These are phyloP conservation scores for Ceratoteleas bidentatus DNA, from an alignment of 1,140 invertebrate species.

Conservation along the genomic window DNA sequence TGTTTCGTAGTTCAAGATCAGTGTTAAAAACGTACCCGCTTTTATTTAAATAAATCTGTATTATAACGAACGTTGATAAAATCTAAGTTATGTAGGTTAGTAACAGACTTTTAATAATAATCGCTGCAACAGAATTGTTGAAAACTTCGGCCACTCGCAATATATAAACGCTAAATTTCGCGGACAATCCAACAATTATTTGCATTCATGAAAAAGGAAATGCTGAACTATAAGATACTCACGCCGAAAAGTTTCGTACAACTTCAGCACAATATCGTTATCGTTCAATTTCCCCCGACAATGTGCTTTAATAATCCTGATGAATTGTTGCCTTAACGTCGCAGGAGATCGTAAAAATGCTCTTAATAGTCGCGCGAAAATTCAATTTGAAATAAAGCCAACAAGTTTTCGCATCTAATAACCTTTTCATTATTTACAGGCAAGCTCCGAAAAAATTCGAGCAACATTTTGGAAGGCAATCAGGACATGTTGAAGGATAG, in stretches of 20 bases:
- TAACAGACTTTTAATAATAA: too few species aligned
- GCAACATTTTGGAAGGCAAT: constrained; percentile 78
- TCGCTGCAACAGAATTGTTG: not conserved
- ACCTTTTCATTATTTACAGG: constrained; percentile 69
- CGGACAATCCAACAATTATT: constrained; percentile 19
- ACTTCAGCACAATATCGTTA: constrained; percentile 7
- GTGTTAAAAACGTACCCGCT: too few species aligned
- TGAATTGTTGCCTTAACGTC: constrained; percentile 9
- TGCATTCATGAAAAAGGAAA: constrained; percentile 20
- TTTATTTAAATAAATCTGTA: too few species aligned
- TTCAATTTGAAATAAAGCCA: constrained; percentile 3
- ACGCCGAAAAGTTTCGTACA: constrained; percentile 22
- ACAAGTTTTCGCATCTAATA: not conserved
- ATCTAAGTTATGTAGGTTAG: too few species aligned
- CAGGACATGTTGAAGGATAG: constrained; percentile 78
- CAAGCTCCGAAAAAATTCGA: constrained; percentile 76
- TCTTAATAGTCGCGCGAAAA: constrained; percentile 1
- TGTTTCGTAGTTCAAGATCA: too few species aligned
- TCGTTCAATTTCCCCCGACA: constrained; percentile 12
- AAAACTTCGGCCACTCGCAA: constrained; percentile 14
- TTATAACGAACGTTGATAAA: too few species aligned
- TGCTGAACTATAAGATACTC: constrained; percentile 21
- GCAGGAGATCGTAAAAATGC: not conserved
- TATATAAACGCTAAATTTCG: constrained; percentile 23
- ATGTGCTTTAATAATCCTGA: constrained; percentile 14